Percentiles rank a stretch among this genome's conserved stretches.
phyloP scores from a whole-genome alignment of 2,113 vertebrate species.

The Cettia cetti region DNA sequence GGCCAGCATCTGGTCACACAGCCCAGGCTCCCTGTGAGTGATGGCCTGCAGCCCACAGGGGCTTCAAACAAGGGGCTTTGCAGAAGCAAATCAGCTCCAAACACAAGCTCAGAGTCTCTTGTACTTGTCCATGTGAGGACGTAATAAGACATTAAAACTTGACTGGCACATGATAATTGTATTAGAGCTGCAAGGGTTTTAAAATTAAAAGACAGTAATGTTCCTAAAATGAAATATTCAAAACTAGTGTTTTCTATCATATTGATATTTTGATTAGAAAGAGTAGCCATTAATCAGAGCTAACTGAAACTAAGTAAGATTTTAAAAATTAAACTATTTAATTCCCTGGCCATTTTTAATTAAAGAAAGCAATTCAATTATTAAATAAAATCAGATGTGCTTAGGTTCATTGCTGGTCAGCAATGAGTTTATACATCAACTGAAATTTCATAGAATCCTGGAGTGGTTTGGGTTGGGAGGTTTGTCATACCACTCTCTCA shows the following conservation, averaged over 20 bases:
- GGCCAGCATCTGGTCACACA: neutral
- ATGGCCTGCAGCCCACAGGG: neutral
- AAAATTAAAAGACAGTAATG: neutral
- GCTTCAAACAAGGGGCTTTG: neutral
- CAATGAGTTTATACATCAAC: neutral
- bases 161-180: neutral
- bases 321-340: neutral
- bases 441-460: neutral
- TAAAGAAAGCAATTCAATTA: neutral
- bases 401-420: neutral
- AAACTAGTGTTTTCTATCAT: neutral
- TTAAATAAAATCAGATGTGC: neutral
- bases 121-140: neutral
- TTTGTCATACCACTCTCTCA: accelerated
- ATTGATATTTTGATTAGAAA: neutral
- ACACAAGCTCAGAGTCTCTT: neutral
- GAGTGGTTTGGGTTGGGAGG: neutral
- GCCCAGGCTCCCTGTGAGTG: neutral
- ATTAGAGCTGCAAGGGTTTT: neutral
- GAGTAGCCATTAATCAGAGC: neutral
- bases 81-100: neutral
- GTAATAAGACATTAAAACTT: neutral
- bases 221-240: neutral
- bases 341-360: neutral
- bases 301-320: neutral